These are phyloP conservation scores for Apis laboriosa DNA, from an alignment of 1,140 invertebrate species.

Conservation along the genomic window DNA sequence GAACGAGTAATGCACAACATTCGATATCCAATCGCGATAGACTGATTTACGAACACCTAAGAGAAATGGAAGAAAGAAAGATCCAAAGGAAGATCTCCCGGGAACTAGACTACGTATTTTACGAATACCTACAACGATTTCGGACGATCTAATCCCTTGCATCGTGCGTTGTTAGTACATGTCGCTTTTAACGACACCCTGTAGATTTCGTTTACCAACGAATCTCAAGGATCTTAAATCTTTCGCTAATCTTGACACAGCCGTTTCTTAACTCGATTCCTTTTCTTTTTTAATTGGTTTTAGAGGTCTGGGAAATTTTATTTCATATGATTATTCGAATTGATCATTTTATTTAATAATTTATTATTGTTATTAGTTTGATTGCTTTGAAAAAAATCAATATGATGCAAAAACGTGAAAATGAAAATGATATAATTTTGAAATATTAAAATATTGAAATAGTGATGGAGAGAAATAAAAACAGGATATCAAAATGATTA, in stretches of 20 bases:
- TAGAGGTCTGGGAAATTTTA: too few relatives aligned
- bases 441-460: too few relatives aligned
- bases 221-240: neutral
- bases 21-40: constrained; percentile 34
- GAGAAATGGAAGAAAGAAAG: constrained; percentile 22
- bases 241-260: neutral
- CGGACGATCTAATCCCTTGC: constrained; percentile 60
- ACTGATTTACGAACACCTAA: constrained; percentile 57
- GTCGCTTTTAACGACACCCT: constrained; percentile 26
- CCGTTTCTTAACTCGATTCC: neutral
- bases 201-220: constrained; percentile 12
- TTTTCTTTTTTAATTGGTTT: neutral
- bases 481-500: too few relatives aligned
- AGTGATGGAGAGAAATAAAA: too few relatives aligned
- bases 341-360: too few relatives aligned
- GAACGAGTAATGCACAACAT: constrained; percentile 7
- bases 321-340: too few relatives aligned
- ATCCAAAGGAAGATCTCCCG: constrained; percentile 23
- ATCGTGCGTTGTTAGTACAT: constrained; percentile 35
- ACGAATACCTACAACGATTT: constrained; percentile 53
- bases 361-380: too few relatives aligned
- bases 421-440: too few relatives aligned
- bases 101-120: constrained; percentile 9
- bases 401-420: too few relatives aligned
- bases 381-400: too few relatives aligned